phyloP scores from a whole-genome alignment of 2,888 invertebrate species.

The Autographa gamma region DNA sequence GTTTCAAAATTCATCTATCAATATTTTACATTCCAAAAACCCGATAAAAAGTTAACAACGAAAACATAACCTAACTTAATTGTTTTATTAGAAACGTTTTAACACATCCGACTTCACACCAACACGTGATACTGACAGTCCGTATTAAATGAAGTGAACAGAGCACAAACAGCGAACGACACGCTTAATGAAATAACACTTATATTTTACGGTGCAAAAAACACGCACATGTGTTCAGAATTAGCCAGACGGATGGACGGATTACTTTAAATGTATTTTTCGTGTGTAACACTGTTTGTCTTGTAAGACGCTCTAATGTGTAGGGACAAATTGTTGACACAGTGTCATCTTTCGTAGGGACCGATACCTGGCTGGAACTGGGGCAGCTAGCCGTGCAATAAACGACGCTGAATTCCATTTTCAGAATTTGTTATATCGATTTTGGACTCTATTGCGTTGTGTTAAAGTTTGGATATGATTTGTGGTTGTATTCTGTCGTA shows the following conservation, averaged over 20 bases:
- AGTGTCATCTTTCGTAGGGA: constrained; percentile 86
- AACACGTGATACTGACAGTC: constrained; percentile 65
- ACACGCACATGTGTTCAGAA: constrained; percentile 82
- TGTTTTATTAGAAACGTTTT: constrained; percentile 54
- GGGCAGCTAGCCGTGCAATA: constrained; percentile 65
- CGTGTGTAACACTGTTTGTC: constrained; percentile 85
- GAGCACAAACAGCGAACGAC: constrained; percentile 55
- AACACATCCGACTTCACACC: constrained; percentile 59
- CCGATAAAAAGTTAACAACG: constrained; percentile 42
- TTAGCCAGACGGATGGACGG: constrained; percentile 84
- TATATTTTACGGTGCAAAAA: constrained; percentile 84
- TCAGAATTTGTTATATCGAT: constrained; percentile 37
- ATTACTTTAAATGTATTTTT: constrained; percentile 85
- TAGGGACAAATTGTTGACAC: constrained; percentile 86
- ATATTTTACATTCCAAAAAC: constrained; percentile 20
- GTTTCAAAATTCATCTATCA: not conserved
- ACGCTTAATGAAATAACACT: constrained; percentile 86
- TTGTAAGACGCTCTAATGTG: constrained; percentile 83
- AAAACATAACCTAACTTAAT: constrained; percentile 46
- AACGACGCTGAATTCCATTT: constrained; percentile 50
- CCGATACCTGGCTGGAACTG: constrained; percentile 79
- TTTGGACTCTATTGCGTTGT: constrained; percentile 58
- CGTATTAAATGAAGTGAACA: constrained; percentile 65
- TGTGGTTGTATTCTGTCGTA: constrained; percentile 34
- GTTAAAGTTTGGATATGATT: constrained; percentile 40